These are phyloP conservation scores for Australoheros scitulus DNA, from an alignment of 2,113 vertebrate species.

Conservation along the genomic window DNA sequence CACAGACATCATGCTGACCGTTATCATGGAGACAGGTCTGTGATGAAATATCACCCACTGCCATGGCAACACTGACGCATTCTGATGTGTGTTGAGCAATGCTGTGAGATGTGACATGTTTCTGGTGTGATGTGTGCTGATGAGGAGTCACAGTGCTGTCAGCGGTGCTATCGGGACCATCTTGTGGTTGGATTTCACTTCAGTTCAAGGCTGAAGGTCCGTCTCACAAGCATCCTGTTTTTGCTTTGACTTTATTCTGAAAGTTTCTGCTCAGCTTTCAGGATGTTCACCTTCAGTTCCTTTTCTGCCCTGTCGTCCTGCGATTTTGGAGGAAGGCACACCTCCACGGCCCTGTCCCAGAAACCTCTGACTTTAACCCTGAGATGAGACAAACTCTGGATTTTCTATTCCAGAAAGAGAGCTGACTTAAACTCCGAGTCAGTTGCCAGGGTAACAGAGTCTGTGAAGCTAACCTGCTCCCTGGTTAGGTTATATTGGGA, in stretches of 20 bases:
- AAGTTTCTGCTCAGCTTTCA: neutral
- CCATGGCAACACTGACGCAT: slow-evolving; percentile 40
- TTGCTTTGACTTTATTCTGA: neutral
- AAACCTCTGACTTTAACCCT: neutral
- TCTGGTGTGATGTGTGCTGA: neutral
- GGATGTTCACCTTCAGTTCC: neutral
- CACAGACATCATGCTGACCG: neutral
- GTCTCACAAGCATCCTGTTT: neutral
- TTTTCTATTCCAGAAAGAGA: neutral
- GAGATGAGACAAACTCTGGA: neutral
- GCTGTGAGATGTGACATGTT: slow-evolving; percentile 14
- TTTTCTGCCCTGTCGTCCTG: neutral
- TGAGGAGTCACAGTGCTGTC: neutral
- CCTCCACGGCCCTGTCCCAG: neutral
- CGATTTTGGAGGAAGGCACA: neutral
- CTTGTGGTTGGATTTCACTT: neutral
- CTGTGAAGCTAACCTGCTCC: fast-evolving
- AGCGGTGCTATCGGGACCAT: neutral
- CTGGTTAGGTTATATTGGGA: neutral
- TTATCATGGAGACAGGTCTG: slow-evolving; percentile 7
- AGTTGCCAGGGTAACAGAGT: neutral
- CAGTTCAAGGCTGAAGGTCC: neutral
- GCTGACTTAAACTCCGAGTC: neutral
- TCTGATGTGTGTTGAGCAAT: neutral
- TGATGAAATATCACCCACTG: slow-evolving; percentile 9